These are phyloP conservation scores for Aphaenogaster rudis DNA, from an alignment of 1,140 invertebrate genomes.

Conservation along the genomic window DNA sequence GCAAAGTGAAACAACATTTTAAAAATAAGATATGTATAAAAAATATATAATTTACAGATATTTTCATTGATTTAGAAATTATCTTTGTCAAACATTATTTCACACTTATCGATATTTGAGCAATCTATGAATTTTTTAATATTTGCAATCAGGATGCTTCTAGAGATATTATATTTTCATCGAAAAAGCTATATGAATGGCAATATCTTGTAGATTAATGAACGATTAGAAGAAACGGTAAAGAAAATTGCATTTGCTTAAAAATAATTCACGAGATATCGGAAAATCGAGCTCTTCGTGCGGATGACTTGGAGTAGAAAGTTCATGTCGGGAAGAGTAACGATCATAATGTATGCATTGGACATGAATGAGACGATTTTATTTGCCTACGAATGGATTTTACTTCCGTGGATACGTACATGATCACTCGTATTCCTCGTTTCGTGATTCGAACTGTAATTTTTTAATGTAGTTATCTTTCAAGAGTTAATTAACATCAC, in stretches of 20 bases:
- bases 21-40: background rate
- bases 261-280: slow-evolving; percentile 54
- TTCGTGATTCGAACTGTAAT: background rate
- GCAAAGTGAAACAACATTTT: background rate
- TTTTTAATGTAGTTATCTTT: background rate
- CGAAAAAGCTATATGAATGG: slow-evolving; percentile 53
- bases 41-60: slow-evolving; percentile 14
- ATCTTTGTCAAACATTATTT: background rate
- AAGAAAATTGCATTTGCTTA: slow-evolving; percentile 62
- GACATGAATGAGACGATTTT: slow-evolving; percentile 42
- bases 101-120: slow-evolving; percentile 26
- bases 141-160: slow-evolving; percentile 24
- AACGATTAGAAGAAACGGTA: slow-evolving; percentile 49
- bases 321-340: slow-evolving; percentile 23
- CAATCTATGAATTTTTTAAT: slow-evolving; percentile 35
- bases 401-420: background rate
- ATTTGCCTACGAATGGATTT: slow-evolving; percentile 45
- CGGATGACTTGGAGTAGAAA: background rate
- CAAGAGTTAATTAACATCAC: background rate
- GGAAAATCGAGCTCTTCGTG: slow-evolving; percentile 51
- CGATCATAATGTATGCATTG: slow-evolving; percentile 50
- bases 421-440: background rate
- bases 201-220: slow-evolving; percentile 26
- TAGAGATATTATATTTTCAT: slow-evolving; percentile 49
- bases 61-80: slow-evolving; percentile 12